Conservation (phyloP, 2,113 vertebrate species). For the Centropristis striata region DNA sequence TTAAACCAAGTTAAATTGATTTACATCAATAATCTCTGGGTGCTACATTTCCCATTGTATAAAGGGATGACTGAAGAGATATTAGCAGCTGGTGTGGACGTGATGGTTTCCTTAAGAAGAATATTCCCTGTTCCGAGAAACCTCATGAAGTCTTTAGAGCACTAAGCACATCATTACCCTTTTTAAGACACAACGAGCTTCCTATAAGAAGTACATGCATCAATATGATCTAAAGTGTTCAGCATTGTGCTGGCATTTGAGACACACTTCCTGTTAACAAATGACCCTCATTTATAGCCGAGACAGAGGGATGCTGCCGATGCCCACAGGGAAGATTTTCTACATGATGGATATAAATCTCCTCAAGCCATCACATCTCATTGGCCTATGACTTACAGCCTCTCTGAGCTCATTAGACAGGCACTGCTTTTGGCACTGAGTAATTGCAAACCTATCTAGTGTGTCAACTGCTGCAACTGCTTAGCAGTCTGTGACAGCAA, state of each 20-base stretch:
- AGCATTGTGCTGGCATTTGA: slow-evolving; percentile 38
- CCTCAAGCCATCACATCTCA: slow-evolving; percentile 65
- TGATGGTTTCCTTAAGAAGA: neutral
- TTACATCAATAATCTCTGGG: neutral
- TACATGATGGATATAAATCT: slow-evolving; percentile 72
- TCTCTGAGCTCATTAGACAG: slow-evolving; percentile 72
- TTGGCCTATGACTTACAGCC: slow-evolving; percentile 64
- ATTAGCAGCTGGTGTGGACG: neutral
- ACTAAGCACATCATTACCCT: slow-evolving; percentile 38
- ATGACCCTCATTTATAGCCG: slow-evolving; percentile 59
- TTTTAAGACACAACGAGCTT: slow-evolving; percentile 18
- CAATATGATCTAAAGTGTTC: slow-evolving; percentile 36
- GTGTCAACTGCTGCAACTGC: slow-evolving; percentile 46
- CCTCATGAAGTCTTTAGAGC: slow-evolving; percentile 18
- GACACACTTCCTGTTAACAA: slow-evolving; percentile 55
- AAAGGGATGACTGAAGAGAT: neutral
- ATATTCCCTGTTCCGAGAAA: neutral
- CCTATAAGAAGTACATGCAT: slow-evolving; percentile 21
- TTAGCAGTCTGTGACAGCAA: slow-evolving; percentile 54
- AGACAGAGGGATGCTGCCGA: slow-evolving; percentile 40
- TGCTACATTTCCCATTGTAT: neutral
- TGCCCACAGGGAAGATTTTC: slow-evolving; percentile 57
- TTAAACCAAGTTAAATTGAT: slow-evolving; percentile 8
- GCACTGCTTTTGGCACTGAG: slow-evolving; percentile 52
- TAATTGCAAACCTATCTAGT: slow-evolving; percentile 54